Base-by-base conservation (phyloP, 2,113 vertebrate genomes). In the Dunckerocampus dactyliophorus region DNA sequence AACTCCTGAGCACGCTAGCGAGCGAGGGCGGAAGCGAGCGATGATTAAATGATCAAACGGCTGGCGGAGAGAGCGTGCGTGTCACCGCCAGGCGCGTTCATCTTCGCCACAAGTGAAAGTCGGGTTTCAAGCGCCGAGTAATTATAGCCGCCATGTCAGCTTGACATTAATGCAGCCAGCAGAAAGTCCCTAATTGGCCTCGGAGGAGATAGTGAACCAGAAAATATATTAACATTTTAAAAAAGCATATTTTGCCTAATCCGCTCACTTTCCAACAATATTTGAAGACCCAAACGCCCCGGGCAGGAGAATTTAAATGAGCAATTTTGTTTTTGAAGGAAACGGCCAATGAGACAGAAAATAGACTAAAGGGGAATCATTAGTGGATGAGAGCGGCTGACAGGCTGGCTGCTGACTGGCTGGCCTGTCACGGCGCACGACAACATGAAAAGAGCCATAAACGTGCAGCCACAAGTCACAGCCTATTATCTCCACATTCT, bases 141-240 rank as follows among this genome's bases (percentile, higher is more conserved):
- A 99, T 99, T 99, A 98, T 96, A 97, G 97, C 93, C 82, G 89
- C 94, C 92, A 95, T 98, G 97, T 99, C 97, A 99, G 96, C 95
- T 97, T 99, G 97, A 99, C 97, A 97, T 97, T 98, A 99, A 98
- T 98, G 94, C 94, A 99, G 97, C 97, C 96, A 95, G 95, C 93
- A 97, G 96, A 98, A 95, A 96, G 97, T 95, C 95, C 92, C 95
- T 99, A 99, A 99, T 99, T 99, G 97, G 97, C 97, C 96, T 99
- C 97, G 94, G 95, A 98, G 96, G 96, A 97, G 95, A 97, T 95
- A 97, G 93, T 98, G 95, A 98, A 99, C 97, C 96, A 98, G 95
- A 98, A 99, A 98, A 99, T 98, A 96, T 98, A 99, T 98, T 98
- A 99, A 98, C 97, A 99, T 99, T 99, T 98, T 94, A 96, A 99